Conservation (phyloP, 2,888 invertebrate species). For the Coenonympha glycerion region DNA sequence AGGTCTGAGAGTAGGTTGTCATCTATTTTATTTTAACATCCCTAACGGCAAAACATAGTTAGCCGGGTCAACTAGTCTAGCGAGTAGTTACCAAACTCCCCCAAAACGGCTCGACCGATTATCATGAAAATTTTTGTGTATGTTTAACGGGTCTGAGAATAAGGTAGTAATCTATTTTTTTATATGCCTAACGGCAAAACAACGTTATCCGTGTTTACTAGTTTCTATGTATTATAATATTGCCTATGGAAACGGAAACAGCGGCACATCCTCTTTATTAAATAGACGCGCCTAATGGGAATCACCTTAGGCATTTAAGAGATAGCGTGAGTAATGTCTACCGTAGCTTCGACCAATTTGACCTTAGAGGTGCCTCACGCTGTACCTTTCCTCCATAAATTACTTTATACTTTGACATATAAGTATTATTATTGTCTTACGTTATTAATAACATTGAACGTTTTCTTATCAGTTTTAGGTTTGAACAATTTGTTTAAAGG, state of each 20-base stretch:
- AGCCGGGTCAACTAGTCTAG: slow-evolving; percentile 6
- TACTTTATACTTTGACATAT: slow-evolving; percentile 6
- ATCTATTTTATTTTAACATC: too few relatives aligned
- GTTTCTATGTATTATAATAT: background rate
- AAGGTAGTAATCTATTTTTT: too few relatives aligned
- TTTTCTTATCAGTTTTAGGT: background rate
- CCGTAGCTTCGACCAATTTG: slow-evolving; percentile 23
- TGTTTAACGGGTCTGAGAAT: too few relatives aligned
- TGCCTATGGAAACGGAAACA: slow-evolving; percentile 21
- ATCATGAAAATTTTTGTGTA: too few relatives aligned
- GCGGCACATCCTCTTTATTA: slow-evolving; percentile 24
- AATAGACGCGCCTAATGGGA: slow-evolving; percentile 22
- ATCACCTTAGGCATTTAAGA: slow-evolving; percentile 23
- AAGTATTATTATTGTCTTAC: slow-evolving; percentile 5
- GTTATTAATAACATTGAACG: slow-evolving; percentile 2
- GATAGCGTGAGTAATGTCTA: slow-evolving; percentile 24
- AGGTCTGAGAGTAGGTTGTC: too few relatives aligned
- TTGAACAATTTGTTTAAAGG: background rate
- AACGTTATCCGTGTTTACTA: too few relatives aligned
- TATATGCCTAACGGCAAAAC: slow-evolving; percentile 2
- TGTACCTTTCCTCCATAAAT: slow-evolving; percentile 16
- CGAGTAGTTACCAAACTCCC: too few relatives aligned
- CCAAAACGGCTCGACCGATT: too few relatives aligned
- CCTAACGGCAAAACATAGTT: too few relatives aligned
- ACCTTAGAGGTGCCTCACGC: slow-evolving; percentile 16